These are phyloP conservation scores for Allygus modestus DNA, from an alignment of 2,888 invertebrate genomes.

Conservation along the genomic window DNA sequence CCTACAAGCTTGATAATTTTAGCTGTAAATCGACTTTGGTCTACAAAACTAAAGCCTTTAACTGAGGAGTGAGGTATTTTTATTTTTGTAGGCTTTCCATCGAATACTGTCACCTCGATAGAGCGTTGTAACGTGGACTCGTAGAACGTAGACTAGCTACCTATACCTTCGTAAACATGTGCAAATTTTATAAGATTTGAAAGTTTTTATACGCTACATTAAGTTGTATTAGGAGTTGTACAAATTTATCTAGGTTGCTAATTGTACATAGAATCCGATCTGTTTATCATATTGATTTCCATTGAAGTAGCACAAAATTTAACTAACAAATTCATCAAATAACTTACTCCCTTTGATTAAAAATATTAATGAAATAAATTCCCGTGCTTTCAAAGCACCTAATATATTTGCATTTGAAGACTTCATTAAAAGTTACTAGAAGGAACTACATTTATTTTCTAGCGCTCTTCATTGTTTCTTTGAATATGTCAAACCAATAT, in stretches of 20 bases:
- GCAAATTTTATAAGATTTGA: slow-evolving; percentile 35
- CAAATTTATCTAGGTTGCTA: slow-evolving; percentile 26
- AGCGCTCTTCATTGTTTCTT: too few species aligned
- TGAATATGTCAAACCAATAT: too few species aligned
- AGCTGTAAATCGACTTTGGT: not conserved
- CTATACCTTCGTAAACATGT: not conserved
- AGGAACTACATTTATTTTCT: too few species aligned
- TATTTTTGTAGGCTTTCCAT: not conserved
- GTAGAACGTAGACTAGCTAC: slow-evolving; percentile 21
- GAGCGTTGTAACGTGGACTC: not conserved
- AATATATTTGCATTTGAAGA: too few species aligned
- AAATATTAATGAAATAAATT: not conserved
- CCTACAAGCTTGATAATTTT: slow-evolving; percentile 10
- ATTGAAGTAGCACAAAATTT: slow-evolving; percentile 25
- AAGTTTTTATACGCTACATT: slow-evolving; percentile 39
- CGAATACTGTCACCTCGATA: not conserved
- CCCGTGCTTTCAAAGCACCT: not conserved
- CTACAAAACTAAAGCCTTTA: not conserved
- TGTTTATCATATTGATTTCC: not conserved
- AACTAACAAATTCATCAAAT: not conserved
- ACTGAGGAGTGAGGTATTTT: slow-evolving; percentile 16
- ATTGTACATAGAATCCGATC: slow-evolving; percentile 6
- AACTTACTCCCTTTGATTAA: too few species aligned
- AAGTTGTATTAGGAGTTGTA: slow-evolving; percentile 38
- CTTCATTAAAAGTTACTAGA: too few species aligned